These are phyloP conservation scores for Thalassophryne amazonica DNA, from an alignment of 2,797 vertebrate genomes.

Conservation along the genomic window DNA sequence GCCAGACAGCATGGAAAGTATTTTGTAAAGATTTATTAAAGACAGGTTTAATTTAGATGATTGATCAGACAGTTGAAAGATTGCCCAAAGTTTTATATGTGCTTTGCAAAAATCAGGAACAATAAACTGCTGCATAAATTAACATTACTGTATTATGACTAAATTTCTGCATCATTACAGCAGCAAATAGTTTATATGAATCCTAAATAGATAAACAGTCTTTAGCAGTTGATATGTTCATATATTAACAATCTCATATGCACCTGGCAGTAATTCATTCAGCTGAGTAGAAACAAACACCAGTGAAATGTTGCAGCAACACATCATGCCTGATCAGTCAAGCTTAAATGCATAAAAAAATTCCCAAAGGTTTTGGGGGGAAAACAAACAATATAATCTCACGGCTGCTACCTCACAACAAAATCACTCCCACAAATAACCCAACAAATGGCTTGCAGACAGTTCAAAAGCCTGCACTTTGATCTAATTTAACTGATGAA, in stretches of 20 bases:
- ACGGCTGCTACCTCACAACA: slow-evolving; percentile 59
- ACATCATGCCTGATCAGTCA: slow-evolving; percentile 72
- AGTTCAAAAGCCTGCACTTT: slow-evolving; percentile 61
- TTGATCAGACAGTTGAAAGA: too few species aligned
- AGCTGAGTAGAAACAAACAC: slow-evolving; percentile 64
- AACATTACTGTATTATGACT: too few species aligned
- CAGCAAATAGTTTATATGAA: slow-evolving; percentile 33
- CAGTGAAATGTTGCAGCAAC: slow-evolving; percentile 65
- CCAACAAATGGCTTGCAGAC: slow-evolving; percentile 53
- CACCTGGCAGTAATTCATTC: slow-evolving; percentile 63
- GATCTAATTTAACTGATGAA: slow-evolving; percentile 77
- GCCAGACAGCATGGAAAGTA: too few species aligned
- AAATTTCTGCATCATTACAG: too few species aligned
- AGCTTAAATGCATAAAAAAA: slow-evolving; percentile 67
- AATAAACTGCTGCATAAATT: too few species aligned
- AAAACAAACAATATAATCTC: slow-evolving; percentile 72
- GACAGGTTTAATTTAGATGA: too few species aligned
- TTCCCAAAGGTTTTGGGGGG: slow-evolving; percentile 74
- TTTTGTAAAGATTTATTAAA: too few species aligned
- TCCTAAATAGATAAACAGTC: slow-evolving; percentile 51
- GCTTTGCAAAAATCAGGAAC: too few species aligned
- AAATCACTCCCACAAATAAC: slow-evolving; percentile 62
- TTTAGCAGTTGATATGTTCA: slow-evolving; percentile 60
- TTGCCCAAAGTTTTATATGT: too few species aligned
- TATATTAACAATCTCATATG: slow-evolving; percentile 66